phyloP scores from a whole-genome alignment of 64 coral and sea anemone genomes.

The Porites australiensis region DNA sequence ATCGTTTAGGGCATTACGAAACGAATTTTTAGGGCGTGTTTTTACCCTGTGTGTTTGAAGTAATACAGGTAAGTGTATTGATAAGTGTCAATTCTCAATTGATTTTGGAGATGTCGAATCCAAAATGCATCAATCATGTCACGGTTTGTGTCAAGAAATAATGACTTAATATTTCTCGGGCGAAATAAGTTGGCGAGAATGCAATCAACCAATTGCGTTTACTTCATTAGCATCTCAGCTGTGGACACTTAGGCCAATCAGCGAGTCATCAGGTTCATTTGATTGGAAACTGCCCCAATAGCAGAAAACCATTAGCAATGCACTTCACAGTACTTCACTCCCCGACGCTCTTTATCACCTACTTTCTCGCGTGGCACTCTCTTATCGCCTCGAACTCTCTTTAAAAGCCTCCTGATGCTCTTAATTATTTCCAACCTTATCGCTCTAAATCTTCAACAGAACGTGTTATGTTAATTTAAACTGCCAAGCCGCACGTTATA shows the following conservation, averaged over 20 bases:
- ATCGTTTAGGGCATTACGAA: conserved; percentile 1
- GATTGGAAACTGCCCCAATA: conserved; percentile 77
- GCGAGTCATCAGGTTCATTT: conserved; percentile 88
- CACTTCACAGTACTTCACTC: conserved; percentile 30
- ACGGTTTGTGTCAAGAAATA: conserved; percentile 91
- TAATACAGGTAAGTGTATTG: conserved; percentile 28
- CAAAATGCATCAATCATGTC: conserved; percentile 93
- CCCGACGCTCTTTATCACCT: conserved; percentile 51
- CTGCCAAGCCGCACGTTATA: conserved; percentile 23
- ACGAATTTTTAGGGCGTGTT: neutral
- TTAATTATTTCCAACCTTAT: conserved; percentile 48
- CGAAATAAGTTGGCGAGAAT: conserved; percentile 85
- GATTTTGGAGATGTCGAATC: conserved; percentile 73
- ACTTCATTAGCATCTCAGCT: conserved; percentile 97
- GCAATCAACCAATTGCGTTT: conserved; percentile 91
- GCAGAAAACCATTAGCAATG: conserved; percentile 74
- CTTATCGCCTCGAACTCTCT: conserved; percentile 38
- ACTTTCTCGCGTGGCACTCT: conserved; percentile 16
- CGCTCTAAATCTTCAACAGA: conserved; percentile 34
- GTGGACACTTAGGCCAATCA: conserved; percentile 98
- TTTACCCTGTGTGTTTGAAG: neutral
- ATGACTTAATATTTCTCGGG: conserved; percentile 98
- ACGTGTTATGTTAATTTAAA: conserved; percentile 57
- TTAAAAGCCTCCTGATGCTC: conserved; percentile 16
- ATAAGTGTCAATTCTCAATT: conserved; percentile 59